Percentiles rank a stretch among this genome's conserved stretches.
phyloP scores from a whole-genome alignment of 2,797 vertebrate species.

The Orestias chungarensis region DNA sequence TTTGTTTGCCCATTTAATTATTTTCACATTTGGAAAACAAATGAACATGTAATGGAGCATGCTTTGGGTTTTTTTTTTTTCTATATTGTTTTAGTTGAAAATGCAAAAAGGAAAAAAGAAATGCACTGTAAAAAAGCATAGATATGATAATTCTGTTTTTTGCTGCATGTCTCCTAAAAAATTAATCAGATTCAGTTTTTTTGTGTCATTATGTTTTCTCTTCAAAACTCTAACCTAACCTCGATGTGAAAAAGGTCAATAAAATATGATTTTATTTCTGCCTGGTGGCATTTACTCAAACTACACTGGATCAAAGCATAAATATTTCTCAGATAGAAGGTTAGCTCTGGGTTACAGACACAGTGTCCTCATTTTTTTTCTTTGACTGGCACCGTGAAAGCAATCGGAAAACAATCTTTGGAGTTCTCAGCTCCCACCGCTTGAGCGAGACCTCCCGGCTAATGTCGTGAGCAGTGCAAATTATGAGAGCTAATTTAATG shows the following conservation, averaged over 20 bases:
- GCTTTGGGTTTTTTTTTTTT: conserved; percentile 18
- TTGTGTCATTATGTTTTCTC: conserved; percentile 50
- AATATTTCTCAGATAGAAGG: conserved; percentile 69
- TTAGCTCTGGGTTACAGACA: conserved; percentile 66
- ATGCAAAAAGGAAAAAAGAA: conserved; percentile 4
- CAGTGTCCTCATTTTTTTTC: conserved; percentile 50
- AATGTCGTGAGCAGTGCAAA: conserved; percentile 61
- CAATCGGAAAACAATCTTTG: conserved; percentile 69
- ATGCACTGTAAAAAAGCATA: conserved; percentile 8
- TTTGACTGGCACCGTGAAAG: conserved; percentile 68
- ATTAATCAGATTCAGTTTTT: conserved; percentile 41
- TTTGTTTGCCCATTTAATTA: conserved; percentile 88
- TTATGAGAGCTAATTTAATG: conserved; percentile 64
- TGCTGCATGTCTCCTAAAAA: conserved; percentile 36
- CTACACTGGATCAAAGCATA: conserved; percentile 70
- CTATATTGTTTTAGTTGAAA: conserved; percentile 27
- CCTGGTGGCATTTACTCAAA: conserved; percentile 69
- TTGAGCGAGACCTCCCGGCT: conserved; percentile 62
- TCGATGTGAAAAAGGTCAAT: conserved; percentile 63
- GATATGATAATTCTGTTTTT: conserved; percentile 13
- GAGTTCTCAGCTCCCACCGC: conserved; percentile 50
- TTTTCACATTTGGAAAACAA: conserved; percentile 83
- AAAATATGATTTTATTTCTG: conserved; percentile 69
- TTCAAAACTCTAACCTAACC: conserved; percentile 34
- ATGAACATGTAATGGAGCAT: conserved; percentile 57